A percentile compares a stretch with the other conserved stretches of the same genome.
phyloP scores from a whole-genome alignment of 2,888 invertebrate species.

The Platypus cylindrus region DNA sequence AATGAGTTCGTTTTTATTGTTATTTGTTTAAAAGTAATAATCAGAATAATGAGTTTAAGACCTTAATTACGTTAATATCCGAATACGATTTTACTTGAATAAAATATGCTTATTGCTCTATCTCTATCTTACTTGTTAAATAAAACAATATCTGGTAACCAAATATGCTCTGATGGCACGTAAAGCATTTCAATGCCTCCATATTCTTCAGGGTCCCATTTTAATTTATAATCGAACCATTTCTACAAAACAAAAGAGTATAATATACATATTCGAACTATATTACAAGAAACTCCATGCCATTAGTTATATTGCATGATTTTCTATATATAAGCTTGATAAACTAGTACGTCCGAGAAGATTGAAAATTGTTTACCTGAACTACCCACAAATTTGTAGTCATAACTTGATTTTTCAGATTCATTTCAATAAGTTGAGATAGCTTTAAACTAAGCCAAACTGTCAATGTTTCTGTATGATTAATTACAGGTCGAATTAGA shows the following conservation, averaged over 20 bases:
- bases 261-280: too few species aligned
- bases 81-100: too few species aligned
- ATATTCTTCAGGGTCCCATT: slow-evolving; percentile 82
- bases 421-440: slow-evolving; percentile 84
- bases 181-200: slow-evolving; percentile 84
- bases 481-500: slow-evolving; percentile 83
- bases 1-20: too few species aligned
- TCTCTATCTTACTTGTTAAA: slow-evolving; percentile 66
- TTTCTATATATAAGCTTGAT: too few species aligned
- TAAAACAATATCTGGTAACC: slow-evolving; percentile 92
- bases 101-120: too few species aligned
- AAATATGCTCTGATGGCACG: slow-evolving; percentile 92
- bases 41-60: too few species aligned
- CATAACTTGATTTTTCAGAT: slow-evolving; percentile 87
- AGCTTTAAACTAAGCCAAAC: slow-evolving; percentile 84
- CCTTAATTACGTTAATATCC: too few species aligned
- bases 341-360: too few species aligned
- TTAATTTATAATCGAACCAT: slow-evolving; percentile 84
- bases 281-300: too few species aligned
- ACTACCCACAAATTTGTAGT: slow-evolving; percentile 91
- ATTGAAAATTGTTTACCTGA: slow-evolving; percentile 54
- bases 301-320: too few species aligned
- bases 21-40: too few species aligned
- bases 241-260: too few species aligned
- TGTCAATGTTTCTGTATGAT: slow-evolving; percentile 83